Conservation (phyloP, 2,888 invertebrate genomes). For the Plagodis pulveraria region DNA sequence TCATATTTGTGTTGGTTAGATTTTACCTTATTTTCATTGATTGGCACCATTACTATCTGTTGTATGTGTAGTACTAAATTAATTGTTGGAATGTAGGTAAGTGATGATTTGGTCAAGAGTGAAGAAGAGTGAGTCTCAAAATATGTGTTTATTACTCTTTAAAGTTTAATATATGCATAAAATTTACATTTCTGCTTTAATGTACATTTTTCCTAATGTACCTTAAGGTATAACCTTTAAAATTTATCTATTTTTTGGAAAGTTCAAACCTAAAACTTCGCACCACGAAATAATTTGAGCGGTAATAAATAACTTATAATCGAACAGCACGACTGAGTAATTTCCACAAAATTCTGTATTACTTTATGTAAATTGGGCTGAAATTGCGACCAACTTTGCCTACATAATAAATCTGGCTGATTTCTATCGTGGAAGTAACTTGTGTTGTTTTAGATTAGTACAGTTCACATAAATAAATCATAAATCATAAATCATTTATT, state of each 20-base stretch:
- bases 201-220: conserved; percentile 24
- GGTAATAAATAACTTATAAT: conserved; percentile 41
- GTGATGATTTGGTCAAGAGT: too few species aligned
- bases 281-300: conserved; percentile 32
- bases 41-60: too few species aligned
- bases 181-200: conserved; percentile 1
- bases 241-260: conserved; percentile 28
- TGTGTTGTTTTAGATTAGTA: conserved; percentile 12
- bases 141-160: too few species aligned
- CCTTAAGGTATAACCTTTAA: too few species aligned
- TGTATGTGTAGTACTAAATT: too few species aligned
- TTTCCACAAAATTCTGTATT: conserved; percentile 43
- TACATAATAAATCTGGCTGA: conserved; percentile 50
- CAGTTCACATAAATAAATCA: too few species aligned
- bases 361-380: conserved; percentile 49
- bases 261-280: conserved; percentile 34
- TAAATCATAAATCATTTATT: too few species aligned
- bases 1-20: too few species aligned
- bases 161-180: too few species aligned
- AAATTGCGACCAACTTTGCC: conserved; percentile 48
- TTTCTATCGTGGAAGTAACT: conserved; percentile 34
- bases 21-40: too few species aligned
- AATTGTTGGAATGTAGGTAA: too few species aligned
- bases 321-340: conserved; percentile 35
- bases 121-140: too few species aligned